Base-by-base conservation (phyloP, 2,113 vertebrate species). In the Datnioides undecimradiatus region DNA sequence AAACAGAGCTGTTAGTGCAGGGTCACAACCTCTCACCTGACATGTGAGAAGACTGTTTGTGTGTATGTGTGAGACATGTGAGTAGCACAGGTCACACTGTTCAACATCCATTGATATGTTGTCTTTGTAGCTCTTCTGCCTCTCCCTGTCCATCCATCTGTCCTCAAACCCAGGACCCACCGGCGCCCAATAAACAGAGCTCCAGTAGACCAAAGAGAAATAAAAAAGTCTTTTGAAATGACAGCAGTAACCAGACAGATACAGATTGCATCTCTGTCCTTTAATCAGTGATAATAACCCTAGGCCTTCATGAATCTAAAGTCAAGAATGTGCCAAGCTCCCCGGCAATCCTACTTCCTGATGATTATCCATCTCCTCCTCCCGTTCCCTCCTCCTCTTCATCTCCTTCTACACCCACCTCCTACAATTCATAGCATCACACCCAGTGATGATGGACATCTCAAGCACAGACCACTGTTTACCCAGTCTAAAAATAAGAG, bases 1-100 rank as follows among this genome's bases (percentile, higher is more conserved):
- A 87, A 92, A 86, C 68, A 82, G 83, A 91, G 90, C 67, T 81
- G 86, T 87, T 82, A 36, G 75, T 71, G 54, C 63, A 17, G 77
- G 88, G 86, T 91, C 86, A 57, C 55, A 14, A 88, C 87, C 87
- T 90, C 70, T 84, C 31, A 84, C 86, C 90, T 69, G 87, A 81
- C 86, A 91, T 80, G 62, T 49, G 87, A 92, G 87, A 87, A 51
- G 84, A 27, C 43, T 55, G 65, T 82, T 65, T 71, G 54, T 76
- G 48, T 48, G 51, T 31, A 45, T 64, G 10, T 52, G 51, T 43
- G 59, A 48, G 80, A 76, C 76, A 87, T 68, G 49, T 11, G 82
- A 83, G 84, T 14, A 49, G 69, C 73, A 45, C 38, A 29, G 23
- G 83, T 87, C 86, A 71, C 46, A 43, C 62, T 31, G n/a, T 55